Evolutionary conservation across 2,113 vertebrate genomes (phyloP).

Genomic region (Dolichotis patagonum): DNA sequence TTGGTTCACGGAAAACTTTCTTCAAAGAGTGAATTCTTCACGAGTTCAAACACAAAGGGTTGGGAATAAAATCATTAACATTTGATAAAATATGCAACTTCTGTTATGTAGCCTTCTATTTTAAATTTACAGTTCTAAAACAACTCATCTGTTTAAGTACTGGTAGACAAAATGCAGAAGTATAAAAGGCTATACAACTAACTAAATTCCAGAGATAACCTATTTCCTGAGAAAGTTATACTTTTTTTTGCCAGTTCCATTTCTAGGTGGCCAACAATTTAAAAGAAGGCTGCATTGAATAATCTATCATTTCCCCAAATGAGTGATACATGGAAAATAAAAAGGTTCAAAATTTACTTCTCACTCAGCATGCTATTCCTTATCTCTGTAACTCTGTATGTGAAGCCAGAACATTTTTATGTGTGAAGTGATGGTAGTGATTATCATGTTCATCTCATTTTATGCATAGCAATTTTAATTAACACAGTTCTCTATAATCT

Average conservation of each 20-base stretch:
- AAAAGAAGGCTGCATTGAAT: background rate
- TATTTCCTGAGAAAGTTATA: background rate
- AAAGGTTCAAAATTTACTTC: background rate
- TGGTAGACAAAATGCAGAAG: background rate
- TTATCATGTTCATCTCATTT: conserved; percentile 1
- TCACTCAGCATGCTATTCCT: background rate
- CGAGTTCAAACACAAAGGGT: conserved; percentile 23
- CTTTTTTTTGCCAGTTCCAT: background rate
- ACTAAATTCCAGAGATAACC: conserved; percentile 1
- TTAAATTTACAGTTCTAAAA: conserved; percentile 48
- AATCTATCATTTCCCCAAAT: conserved; percentile 3
- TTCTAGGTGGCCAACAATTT: background rate
- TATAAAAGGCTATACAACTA: background rate
- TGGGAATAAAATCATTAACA: conserved; percentile 15
- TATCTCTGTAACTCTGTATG: background rate
- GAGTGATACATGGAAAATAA: background rate
- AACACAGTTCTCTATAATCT: background rate
- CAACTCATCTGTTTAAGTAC: conserved; percentile 16
- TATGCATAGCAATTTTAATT: conserved; percentile 25
- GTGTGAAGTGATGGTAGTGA: background rate
- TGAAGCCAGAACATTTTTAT: background rate
- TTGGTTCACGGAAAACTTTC: no score
- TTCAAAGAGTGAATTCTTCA: background rate
- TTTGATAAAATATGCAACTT: background rate
- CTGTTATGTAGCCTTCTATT: background rate